Percentiles rank a stretch among this genome's conserved stretches.
These are phyloP conservation scores for Sphenopsis melanotis DNA, from an alignment of 2,797 vertebrate genomes.

Conservation along the genomic window DNA sequence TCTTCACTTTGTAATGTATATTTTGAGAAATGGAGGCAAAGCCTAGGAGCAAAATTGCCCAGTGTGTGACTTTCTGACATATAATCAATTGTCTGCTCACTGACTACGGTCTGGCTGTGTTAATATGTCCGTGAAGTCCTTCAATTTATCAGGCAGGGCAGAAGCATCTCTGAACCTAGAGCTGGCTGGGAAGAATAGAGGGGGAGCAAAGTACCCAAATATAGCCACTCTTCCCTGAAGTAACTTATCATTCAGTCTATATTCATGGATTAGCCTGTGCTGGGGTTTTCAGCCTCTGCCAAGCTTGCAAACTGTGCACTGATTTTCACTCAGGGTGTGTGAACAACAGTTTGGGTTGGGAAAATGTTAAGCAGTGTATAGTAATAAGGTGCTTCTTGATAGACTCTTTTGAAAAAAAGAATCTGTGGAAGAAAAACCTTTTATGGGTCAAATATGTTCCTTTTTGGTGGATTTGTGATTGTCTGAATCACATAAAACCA, in stretches of 20 bases:
- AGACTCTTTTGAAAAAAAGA: background rate
- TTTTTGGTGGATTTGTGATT: background rate
- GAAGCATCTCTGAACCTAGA: slow-evolving; percentile 6
- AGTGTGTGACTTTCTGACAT: slow-evolving; percentile 56
- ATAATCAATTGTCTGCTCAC: slow-evolving; percentile 64
- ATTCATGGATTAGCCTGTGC: slow-evolving; percentile 4
- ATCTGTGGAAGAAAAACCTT: background rate
- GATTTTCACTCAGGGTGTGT: background rate
- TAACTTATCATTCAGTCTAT: slow-evolving; percentile 27
- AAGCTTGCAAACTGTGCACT: background rate
- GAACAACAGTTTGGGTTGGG: background rate
- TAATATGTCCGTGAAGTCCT: slow-evolving; percentile 53
- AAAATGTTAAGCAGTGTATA: background rate
- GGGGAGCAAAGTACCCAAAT: background rate
- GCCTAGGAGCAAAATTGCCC: slow-evolving; percentile 46
- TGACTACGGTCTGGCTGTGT: slow-evolving; percentile 15
- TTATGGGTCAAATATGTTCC: background rate
- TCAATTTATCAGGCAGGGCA: slow-evolving; percentile 42
- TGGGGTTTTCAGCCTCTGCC: background rate
- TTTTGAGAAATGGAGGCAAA: slow-evolving; percentile 54
- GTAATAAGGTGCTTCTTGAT: background rate
- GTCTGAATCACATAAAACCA: background rate
- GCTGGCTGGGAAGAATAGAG: background rate
- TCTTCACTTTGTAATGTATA: slow-evolving; percentile 2
- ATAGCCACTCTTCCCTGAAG: background rate